These are phyloP conservation scores for Natator depressus DNA, from an alignment of 2,113 vertebrate genomes.

Conservation along the genomic window DNA sequence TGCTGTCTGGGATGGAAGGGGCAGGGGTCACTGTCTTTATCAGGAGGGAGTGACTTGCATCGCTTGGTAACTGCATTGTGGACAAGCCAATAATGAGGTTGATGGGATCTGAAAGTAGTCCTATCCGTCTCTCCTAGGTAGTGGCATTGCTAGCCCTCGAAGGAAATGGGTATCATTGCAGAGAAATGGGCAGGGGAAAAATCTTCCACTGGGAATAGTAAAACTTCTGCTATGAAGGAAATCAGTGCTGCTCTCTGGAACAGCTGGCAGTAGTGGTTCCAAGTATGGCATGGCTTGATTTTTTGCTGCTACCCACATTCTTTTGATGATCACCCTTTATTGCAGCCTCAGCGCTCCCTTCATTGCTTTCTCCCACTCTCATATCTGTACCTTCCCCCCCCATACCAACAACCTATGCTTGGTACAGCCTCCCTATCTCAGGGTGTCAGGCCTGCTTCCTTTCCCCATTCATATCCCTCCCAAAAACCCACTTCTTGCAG, in stretches of 20 bases:
- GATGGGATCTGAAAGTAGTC: not conserved
- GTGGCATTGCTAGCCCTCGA: not conserved
- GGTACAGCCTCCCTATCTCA: not conserved
- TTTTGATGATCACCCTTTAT: not conserved
- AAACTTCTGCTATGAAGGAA: not conserved
- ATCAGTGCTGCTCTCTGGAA: not conserved
- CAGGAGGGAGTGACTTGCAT: not conserved
- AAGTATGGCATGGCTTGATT: not conserved
- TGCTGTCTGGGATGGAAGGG: not conserved
- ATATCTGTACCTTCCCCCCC: not conserved
- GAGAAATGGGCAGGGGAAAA: not conserved
- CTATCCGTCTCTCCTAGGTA: not conserved
- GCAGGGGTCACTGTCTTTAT: not conserved
- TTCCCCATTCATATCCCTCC: not conserved
- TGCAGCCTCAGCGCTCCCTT: not conserved
- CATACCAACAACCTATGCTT: not conserved
- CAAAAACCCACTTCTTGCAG: not conserved
- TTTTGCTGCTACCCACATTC: not conserved
- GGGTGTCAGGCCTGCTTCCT: not conserved
- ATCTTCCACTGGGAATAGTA: not conserved
- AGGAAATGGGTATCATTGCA: too few species aligned
- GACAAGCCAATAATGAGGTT: not conserved
- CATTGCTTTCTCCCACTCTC: not conserved
- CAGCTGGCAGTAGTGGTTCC: not conserved
- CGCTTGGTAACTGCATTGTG: not conserved